Evolutionary conservation across 2,888 invertebrate genomes (phyloP), one percentile per base, ranked within the genome.

Genomic region (Carpatolechia fugitivella): DNA sequence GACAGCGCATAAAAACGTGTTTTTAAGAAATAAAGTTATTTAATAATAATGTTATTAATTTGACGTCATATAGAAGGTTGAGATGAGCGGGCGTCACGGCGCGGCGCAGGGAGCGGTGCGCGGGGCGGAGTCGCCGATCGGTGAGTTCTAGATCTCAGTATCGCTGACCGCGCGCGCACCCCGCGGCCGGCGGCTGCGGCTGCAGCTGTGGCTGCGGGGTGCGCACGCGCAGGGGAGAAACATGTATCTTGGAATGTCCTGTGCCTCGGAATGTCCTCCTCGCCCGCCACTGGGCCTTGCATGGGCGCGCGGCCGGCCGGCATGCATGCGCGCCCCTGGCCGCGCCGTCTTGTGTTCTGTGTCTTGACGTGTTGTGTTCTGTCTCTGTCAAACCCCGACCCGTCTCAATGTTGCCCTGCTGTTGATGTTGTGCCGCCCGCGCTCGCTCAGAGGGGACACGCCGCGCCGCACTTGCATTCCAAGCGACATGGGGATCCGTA

Each of bases 201-300:
- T 82, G 79, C n/a, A n/a, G n/a, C n/a, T n/a, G n/a, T n/a, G n/a
- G n/a, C n/a, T 84, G 85, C 85, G 80, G 80, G 74, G 73, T 84
- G 80, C 86, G 85, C 85, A 81, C 80, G 79, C 29, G 50, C 38
- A 85, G 86, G 90, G 91, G 90, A 91, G 86, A 83, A 88, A 90
- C 90, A 89, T 91, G 90, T 91, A 91, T 91, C 91, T 91, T 91
- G 91, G 91, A 91, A 91, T 91, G 91, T 90, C 90, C 87, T 90
- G 91, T 91, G 90, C 91, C 91, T 91, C 91, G 91, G 91, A 91
- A 91, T 91, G 91, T 90, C 90, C 89, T 89, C 90, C 90, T 90
- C 85, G 82, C 83, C 78, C 83, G 76, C 74, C 83, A 75, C 72
- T 82, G 80, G 85, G 20, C 5, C 40, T 41, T 41, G 87, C 88